Evolutionary conservation across 2,888 invertebrate genomes (phyloP).

Genomic region (Tyria jacobaeae): DNA sequence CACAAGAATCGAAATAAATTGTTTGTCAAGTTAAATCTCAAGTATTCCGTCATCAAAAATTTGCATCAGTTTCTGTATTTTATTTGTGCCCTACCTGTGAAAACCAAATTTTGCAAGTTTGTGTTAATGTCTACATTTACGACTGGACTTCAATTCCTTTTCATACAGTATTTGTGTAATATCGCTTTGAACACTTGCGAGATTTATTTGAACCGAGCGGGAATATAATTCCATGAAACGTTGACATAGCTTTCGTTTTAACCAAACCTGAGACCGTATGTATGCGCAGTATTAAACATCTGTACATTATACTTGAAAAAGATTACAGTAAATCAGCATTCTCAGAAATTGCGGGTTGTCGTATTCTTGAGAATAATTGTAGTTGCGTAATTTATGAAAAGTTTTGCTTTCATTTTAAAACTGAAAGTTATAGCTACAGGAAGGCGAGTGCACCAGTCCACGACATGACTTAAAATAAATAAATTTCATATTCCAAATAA

Average conservation of each 20-base stretch:
- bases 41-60: too few species aligned
- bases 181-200: constrained; percentile 11
- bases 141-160: too few species aligned
- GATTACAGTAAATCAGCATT: constrained; percentile 8
- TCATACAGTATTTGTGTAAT: not conserved
- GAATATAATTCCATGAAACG: constrained; percentile 1
- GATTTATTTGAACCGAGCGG: not conserved
- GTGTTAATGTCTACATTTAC: not conserved
- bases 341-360: not conserved
- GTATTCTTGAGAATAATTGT: not conserved
- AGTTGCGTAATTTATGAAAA: not conserved
- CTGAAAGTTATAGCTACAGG: not conserved
- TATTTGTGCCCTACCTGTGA: not conserved
- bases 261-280: not conserved
- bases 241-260: constrained; percentile 10
- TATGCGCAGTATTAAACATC: not conserved
- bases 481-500: not conserved
- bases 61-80: not conserved
- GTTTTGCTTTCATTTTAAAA: not conserved
- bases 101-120: not conserved
- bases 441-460: not conserved
- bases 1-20: too few species aligned
- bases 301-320: constrained; percentile 8
- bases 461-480: not conserved
- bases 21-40: too few species aligned